Base-by-base conservation (phyloP, 2,113 vertebrate genomes). In the Platichthys stellatus region DNA sequence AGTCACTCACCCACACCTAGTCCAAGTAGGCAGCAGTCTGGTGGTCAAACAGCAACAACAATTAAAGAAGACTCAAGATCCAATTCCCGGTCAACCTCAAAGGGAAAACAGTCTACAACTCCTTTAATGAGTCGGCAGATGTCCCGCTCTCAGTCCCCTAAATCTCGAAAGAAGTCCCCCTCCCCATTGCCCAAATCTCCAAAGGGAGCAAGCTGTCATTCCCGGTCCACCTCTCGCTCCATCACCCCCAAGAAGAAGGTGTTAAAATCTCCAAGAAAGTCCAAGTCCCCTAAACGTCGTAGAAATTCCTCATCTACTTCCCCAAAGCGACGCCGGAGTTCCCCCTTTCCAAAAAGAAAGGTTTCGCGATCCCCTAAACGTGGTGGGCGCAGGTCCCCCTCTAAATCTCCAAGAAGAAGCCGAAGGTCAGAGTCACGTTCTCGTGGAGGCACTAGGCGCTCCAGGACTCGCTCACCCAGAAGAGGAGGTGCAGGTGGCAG, bases 261-360 rank as follows among this genome's bases (percentile, higher is more conserved):
- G n/a, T 89, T 88, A 66, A 93, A 88, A 70, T 91, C 92, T 49
- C 80, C 82, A 54, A 91, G 66, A 66, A 89, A 94, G 93, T 88
- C 92, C 71, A 82, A 72, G 68, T 95, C 95, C 45, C 91, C 90
- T 15, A 92, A 80, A 83, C 64, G 85, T 0, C 71, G 71, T 1
- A 86, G 73, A 40, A 67, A 68, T 38, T 88, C 91, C 2, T 31
- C 69, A n/a, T 91, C 92, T 3, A 35, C 69, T 51, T 93, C 92
- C 3, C 92, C 92, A 24, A 91, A 87, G 54, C 75, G 88, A 21
- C 88, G 74, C 14, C 68, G 73, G 51, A 78, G 78, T 62, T 82
- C 92, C 18, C 77, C 17, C 1, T 86, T 90, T 24, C 85, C 85
- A 0, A 89, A 85, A 84, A 89, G 86, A 71, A 90, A 81, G 60